phyloP scores from a whole-genome alignment of 2,113 vertebrate genomes.

The Hippocampus comes region DNA sequence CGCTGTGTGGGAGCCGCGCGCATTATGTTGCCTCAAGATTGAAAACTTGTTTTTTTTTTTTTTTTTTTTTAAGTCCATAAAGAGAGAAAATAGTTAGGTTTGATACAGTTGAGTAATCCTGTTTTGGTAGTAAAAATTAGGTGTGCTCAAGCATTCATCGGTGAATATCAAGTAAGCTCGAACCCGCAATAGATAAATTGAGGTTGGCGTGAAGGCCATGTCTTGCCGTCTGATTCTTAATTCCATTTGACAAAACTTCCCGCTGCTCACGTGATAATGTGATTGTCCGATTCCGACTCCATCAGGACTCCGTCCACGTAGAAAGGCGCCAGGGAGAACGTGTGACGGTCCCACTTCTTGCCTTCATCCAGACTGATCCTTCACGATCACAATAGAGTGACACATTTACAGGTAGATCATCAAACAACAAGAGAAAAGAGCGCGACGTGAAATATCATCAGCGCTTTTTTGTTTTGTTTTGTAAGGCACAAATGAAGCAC shows the following conservation, averaged over 20 bases:
- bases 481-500: constrained; percentile 20
- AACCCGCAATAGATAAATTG: too few relatives aligned
- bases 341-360: constrained; percentile 87
- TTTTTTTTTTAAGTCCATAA: too few relatives aligned
- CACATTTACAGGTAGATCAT: constrained; percentile 7
- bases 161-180: too few relatives aligned
- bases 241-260: constrained; percentile 4
- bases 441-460: constrained; percentile 35
- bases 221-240: constrained; percentile 12
- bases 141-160: too few relatives aligned
- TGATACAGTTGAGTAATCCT: too few relatives aligned
- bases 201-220: not conserved
- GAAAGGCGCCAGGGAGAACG: constrained; percentile 86
- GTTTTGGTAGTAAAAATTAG: too few relatives aligned
- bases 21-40: too few relatives aligned
- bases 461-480: constrained; percentile 13
- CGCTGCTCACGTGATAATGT: constrained; percentile 93
- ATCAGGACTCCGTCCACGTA: constrained; percentile 94
- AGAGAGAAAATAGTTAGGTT: too few relatives aligned
- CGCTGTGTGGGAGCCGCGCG: too few relatives aligned
- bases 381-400: constrained; percentile 28
- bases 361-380: constrained; percentile 97
- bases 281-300: constrained; percentile 88
- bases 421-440: constrained; percentile 19
- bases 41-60: too few relatives aligned